Conservation (phyloP, 1,140 invertebrate genomes). For the Lordiphosa mommai region DNA sequence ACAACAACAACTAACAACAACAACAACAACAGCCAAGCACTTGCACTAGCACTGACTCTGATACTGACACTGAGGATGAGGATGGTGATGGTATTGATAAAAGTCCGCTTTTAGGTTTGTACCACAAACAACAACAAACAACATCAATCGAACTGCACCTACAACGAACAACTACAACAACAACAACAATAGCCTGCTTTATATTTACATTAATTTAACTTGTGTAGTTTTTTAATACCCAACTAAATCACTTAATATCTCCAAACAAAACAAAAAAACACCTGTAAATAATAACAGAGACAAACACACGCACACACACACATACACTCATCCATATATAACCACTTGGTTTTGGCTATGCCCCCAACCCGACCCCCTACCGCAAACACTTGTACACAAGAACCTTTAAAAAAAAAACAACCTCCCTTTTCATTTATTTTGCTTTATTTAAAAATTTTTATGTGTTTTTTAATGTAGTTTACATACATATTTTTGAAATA, state of each 20-base stretch:
- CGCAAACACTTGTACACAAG: no score
- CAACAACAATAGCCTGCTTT: slow-evolving; percentile 14
- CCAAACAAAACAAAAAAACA: slow-evolving; percentile 5
- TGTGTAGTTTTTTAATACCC: no score
- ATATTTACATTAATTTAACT: no score
- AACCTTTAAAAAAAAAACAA: no score
- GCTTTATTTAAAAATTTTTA: no score
- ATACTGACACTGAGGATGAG: slow-evolving; percentile 64
- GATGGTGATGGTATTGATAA: slow-evolving; percentile 78
- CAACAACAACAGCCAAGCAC: slow-evolving; percentile 43
- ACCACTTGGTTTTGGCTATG: no score
- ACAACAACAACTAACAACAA: slow-evolving; percentile 26
- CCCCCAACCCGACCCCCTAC: no score
- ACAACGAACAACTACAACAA: slow-evolving; percentile 1
- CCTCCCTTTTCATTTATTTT: no score
- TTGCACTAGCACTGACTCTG: slow-evolving; percentile 35
- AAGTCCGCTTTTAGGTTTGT: slow-evolving; percentile 79
- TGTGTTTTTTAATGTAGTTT: no score
- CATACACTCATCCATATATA: neutral
- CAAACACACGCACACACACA: neutral
- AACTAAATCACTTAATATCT: no score
- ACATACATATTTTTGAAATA: no score
- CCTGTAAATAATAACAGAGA: slow-evolving; percentile 9
- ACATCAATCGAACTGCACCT: slow-evolving; percentile 5
- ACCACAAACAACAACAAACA: slow-evolving; percentile 43